phyloP scores from a whole-genome alignment of 2,113 vertebrate genomes.

The Rhea americana region DNA sequence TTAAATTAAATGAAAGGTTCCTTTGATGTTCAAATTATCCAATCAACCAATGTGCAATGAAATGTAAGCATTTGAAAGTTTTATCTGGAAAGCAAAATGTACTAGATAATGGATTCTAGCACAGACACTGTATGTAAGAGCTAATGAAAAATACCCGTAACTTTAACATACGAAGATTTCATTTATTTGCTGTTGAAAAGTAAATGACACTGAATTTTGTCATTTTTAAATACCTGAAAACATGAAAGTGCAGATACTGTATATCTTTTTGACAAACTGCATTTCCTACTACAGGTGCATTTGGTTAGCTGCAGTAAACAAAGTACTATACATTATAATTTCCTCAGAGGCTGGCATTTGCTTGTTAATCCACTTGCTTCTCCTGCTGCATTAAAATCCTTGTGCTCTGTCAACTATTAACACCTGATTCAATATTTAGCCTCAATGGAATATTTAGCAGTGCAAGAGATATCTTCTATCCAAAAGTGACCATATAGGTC shows the following conservation, averaged over 20 bases:
- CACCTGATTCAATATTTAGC: neutral
- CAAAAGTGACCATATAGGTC: neutral
- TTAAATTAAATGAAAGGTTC: slow-evolving; percentile 87
- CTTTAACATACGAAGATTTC: slow-evolving; percentile 60
- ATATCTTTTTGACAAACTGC: neutral
- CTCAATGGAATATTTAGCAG: neutral
- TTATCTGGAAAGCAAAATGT: slow-evolving; percentile 76
- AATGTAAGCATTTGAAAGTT: slow-evolving; percentile 81
- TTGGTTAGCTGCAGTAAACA: slow-evolving; percentile 51
- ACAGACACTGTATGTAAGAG: slow-evolving; percentile 64
- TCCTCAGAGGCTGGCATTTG: slow-evolving; percentile 21
- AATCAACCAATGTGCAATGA: slow-evolving; percentile 79
- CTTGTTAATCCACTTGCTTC: neutral
- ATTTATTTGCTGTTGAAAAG: slow-evolving; percentile 68
- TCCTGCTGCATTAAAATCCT: neutral
- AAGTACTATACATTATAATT: neutral
- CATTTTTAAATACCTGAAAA: slow-evolving; percentile 39
- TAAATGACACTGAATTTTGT: slow-evolving; percentile 31
- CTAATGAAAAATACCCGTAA: slow-evolving; percentile 76
- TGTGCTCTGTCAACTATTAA: neutral
- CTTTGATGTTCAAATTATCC: slow-evolving; percentile 93
- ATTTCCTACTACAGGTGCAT: neutral
- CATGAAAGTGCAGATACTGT: slow-evolving; percentile 10
- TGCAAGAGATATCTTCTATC: neutral
- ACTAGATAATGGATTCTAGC: slow-evolving; percentile 78